Evolutionary conservation across 2,113 vertebrate species (phyloP).

Genomic region (Recurvirostra avosetta): DNA sequence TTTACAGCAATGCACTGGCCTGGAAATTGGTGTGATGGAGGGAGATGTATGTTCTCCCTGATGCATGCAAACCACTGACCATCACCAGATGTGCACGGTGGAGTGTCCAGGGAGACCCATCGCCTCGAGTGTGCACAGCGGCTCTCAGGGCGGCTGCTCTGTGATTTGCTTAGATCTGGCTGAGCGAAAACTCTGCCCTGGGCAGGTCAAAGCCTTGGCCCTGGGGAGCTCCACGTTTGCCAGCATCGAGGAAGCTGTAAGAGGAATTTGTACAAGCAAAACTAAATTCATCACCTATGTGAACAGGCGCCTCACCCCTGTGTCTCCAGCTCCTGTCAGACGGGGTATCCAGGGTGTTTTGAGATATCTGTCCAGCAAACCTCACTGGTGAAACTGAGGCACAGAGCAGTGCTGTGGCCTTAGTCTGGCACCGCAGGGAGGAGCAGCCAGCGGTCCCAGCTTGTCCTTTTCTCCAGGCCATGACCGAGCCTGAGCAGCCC

Average conservation of each 20-base stretch:
- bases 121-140: rapidly evolving
- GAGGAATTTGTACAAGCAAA: background rate
- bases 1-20: background rate
- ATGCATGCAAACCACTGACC: background rate
- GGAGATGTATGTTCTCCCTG: background rate
- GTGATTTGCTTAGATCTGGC: background rate
- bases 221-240: rapidly evolving
- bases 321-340: background rate
- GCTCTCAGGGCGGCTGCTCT: background rate
- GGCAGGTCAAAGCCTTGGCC: background rate
- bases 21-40: background rate
- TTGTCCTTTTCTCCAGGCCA: background rate
- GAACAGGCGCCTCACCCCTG: rapidly evolving
- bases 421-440: background rate
- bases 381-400: background rate
- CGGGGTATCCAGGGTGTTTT: background rate
- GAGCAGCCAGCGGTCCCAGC: background rate
- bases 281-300: background rate
- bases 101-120: background rate
- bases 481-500: background rate
- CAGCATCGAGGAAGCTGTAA: rapidly evolving
- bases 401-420: background rate
- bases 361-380: rapidly evolving
- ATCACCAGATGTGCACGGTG: rapidly evolving
- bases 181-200: background rate